Evolutionary conservation across 2,888 invertebrate species (phyloP).

Genomic region (Troides oblongomaculatus): DNA sequence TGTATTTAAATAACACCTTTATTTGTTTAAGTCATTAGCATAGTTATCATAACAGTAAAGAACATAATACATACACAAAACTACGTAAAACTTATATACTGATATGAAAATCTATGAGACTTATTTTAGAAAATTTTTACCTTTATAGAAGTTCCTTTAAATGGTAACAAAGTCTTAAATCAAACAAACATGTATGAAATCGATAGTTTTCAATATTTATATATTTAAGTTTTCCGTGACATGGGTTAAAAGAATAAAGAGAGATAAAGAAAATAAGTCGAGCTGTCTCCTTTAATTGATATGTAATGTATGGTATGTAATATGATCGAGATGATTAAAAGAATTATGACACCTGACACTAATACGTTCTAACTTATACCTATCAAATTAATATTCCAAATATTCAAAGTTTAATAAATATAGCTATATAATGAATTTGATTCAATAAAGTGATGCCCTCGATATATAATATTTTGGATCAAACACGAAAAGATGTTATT

Average conservation of each 20-base stretch:
- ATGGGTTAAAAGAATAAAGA: no score
- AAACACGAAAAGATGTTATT: not conserved
- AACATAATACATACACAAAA: not conserved
- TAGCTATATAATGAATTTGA: not conserved
- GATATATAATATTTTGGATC: not conserved
- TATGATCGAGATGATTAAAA: slow-evolving; percentile 37
- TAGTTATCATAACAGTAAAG: not conserved
- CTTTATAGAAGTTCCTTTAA: no score
- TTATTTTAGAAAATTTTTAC: slow-evolving; percentile 40
- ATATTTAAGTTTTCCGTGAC: no score
- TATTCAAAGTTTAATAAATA: not conserved
- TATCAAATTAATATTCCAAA: not conserved
- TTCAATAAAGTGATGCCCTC: not conserved
- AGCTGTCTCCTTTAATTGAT: slow-evolving; percentile 34
- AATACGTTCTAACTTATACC: not conserved
- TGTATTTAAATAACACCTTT: not conserved
- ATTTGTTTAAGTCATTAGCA: not conserved
- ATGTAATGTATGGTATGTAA: slow-evolving; percentile 35
- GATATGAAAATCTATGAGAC: not conserved
- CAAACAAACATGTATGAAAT: no score
- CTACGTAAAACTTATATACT: not conserved
- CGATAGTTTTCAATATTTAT: no score
- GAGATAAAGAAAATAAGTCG: no score
- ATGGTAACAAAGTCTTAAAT: no score
- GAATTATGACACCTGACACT: slow-evolving; percentile 29